These are phyloP conservation scores for Crematogaster levior DNA, from an alignment of 2,888 invertebrate genomes.

Conservation along the genomic window DNA sequence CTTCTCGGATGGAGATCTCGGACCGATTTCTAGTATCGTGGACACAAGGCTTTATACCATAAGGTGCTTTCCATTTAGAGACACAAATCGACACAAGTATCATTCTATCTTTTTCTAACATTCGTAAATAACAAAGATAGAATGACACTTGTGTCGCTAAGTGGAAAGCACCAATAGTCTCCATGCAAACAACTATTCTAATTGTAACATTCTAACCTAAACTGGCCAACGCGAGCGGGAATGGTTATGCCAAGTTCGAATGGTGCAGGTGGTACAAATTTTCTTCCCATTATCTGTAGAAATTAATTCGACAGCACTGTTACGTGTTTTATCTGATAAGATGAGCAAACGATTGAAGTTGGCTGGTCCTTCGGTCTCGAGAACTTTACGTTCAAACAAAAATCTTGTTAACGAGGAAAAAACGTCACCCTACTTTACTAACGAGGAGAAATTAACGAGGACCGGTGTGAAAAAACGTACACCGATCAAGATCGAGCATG, in stretches of 20 bases:
- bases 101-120: too few relatives aligned
- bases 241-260: conserved; percentile 19
- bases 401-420: conserved; percentile 34
- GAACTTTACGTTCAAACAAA: conserved; percentile 67
- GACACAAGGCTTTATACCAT: too few relatives aligned
- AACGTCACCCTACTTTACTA: conserved; percentile 69
- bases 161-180: too few relatives aligned
- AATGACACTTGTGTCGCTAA: too few relatives aligned
- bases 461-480: conserved; percentile 65
- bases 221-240: background rate
- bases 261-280: background rate
- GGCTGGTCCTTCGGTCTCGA: conserved; percentile 47
- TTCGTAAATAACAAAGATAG: too few relatives aligned
- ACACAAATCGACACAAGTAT: too few relatives aligned
- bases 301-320: background rate
- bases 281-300: background rate
- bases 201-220: background rate
- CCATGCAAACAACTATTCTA: background rate
- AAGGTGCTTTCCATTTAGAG: too few relatives aligned
- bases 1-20: too few relatives aligned
- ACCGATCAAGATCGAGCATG: conserved; percentile 67
- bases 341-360: conserved; percentile 74
- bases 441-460: conserved; percentile 29
- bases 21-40: too few relatives aligned
- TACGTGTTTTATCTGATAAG: background rate